Conservation (phyloP, 2,797 vertebrate genomes). For the Falco cherrug region DNA sequence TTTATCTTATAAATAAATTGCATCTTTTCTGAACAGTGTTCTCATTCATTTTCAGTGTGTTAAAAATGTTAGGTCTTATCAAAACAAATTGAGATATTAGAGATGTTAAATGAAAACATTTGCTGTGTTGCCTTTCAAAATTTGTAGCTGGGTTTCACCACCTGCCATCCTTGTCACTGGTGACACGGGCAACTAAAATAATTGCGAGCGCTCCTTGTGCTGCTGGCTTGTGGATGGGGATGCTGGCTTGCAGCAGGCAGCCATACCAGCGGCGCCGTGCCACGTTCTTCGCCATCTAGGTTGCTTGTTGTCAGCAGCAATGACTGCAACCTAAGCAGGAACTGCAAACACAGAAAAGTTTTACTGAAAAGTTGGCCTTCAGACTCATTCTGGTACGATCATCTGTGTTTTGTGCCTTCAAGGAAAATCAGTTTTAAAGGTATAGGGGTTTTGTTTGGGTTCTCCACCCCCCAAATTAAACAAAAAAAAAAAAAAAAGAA, state of each 20-base stretch:
- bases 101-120: not conserved
- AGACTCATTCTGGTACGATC: not conserved
- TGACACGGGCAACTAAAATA: not conserved
- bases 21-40: not conserved
- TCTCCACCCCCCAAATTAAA: not conserved
- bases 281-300: not conserved
- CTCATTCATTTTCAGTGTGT: not conserved
- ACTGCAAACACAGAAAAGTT: not conserved
- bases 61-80: not conserved
- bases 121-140: not conserved
- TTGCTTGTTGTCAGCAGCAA: not conserved
- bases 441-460: not conserved
- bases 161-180: not conserved
- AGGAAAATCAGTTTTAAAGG: not conserved
- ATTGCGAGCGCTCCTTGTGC: fast-evolving
- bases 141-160: not conserved
- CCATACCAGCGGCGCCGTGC: not conserved
- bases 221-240: not conserved
- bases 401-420: not conserved
- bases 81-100: not conserved
- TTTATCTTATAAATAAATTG: not conserved
- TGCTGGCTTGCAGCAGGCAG: not conserved
- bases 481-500: not conserved
- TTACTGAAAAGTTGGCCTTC: not conserved
- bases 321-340: not conserved